Percentiles rank a stretch among this genome's conserved stretches.
phyloP scores from a whole-genome alignment of 2,797 vertebrate genomes.

The Molossus molossus region DNA sequence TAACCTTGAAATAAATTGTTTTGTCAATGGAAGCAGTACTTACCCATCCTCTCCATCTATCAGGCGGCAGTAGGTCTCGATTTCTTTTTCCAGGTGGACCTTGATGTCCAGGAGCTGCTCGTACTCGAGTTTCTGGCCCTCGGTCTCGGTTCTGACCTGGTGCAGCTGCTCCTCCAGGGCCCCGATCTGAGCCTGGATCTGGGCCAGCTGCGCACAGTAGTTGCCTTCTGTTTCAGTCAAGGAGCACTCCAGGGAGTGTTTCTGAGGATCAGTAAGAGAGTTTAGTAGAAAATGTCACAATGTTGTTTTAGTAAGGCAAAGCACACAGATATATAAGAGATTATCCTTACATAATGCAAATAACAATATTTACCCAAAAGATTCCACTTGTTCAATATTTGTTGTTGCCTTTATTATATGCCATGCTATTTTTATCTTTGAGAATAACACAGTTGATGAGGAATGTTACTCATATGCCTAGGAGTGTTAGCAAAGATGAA shows the following conservation, averaged over 20 bases:
- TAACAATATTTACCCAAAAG: background rate
- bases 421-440: background rate
- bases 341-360: background rate
- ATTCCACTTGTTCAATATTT: background rate
- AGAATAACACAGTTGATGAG: background rate
- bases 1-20: background rate
- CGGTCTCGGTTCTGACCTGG: slow-evolving; percentile 83
- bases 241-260: slow-evolving; percentile 86
- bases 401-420: slow-evolving; percentile 5
- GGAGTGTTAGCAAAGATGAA: background rate
- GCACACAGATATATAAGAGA: background rate
- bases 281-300: background rate
- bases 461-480: background rate
- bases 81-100: slow-evolving; percentile 84
- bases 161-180: slow-evolving; percentile 86
- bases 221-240: slow-evolving; percentile 84
- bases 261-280: slow-evolving; percentile 70
- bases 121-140: slow-evolving; percentile 85
- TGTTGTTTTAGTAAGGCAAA: background rate
- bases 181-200: slow-evolving; percentile 85
- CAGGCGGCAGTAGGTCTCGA: slow-evolving; percentile 85
- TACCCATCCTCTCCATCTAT: slow-evolving; percentile 84
- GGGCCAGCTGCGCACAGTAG: slow-evolving; percentile 82
- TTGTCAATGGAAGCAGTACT: background rate
- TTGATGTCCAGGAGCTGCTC: slow-evolving; percentile 85